These are phyloP conservation scores for Colletes collaris DNA, from an alignment of 2,888 invertebrate genomes.

Conservation along the genomic window DNA sequence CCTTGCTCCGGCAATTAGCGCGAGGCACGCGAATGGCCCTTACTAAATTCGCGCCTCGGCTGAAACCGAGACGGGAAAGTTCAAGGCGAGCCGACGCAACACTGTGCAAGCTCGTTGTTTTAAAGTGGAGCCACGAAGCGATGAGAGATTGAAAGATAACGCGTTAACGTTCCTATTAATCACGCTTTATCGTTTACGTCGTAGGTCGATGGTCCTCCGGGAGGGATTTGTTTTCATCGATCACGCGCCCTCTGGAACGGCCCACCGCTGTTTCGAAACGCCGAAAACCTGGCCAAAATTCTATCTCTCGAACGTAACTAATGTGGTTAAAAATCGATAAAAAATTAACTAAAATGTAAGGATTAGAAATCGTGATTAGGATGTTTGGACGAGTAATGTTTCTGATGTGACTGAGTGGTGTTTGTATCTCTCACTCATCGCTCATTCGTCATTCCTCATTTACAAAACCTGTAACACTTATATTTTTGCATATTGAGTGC, in stretches of 20 bases:
- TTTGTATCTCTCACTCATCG: too few relatives aligned
- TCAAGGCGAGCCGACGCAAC: conserved; percentile 40
- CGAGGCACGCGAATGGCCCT: conserved; percentile 47
- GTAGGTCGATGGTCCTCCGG: background rate
- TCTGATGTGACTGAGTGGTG: too few relatives aligned
- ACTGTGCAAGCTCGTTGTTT: conserved; percentile 12
- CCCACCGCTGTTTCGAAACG: too few relatives aligned
- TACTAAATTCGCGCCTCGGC: conserved; percentile 23
- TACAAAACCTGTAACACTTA: too few relatives aligned
- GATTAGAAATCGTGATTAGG: too few relatives aligned
- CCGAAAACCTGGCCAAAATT: too few relatives aligned
- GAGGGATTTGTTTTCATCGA: background rate
- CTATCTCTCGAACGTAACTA: too few relatives aligned
- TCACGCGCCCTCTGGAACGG: background rate
- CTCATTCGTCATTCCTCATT: too few relatives aligned
- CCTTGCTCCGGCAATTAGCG: conserved; percentile 56
- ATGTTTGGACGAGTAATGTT: too few relatives aligned
- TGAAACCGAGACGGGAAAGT: conserved; percentile 38
- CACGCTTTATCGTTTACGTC: background rate
- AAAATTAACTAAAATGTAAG: too few relatives aligned
- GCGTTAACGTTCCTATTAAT: background rate
- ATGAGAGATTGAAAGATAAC: conserved; percentile 10
- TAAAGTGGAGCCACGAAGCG: conserved; percentile 11
- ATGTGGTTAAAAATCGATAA: too few relatives aligned
- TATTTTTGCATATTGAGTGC: too few relatives aligned